Evolutionary conservation across 1,140 invertebrate genomes (phyloP).

Genomic region (Chrysomallon squamiferum): DNA sequence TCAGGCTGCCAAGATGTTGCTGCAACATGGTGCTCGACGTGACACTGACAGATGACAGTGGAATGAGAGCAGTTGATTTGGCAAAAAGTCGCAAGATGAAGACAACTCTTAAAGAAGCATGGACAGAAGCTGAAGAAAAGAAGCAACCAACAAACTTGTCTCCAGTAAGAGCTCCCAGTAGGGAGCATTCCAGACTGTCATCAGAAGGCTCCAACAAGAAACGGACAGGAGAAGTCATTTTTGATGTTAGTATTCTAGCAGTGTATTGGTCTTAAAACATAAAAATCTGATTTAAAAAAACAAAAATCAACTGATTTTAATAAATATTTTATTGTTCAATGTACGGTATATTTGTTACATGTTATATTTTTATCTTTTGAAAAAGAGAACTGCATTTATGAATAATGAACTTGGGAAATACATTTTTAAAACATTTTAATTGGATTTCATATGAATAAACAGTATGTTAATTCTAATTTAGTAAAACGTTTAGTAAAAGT

Average conservation of each 20-base stretch:
- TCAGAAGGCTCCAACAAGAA: slow-evolving; percentile 23
- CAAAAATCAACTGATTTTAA: too few relatives aligned
- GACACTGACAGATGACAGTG: slow-evolving; percentile 52
- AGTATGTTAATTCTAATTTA: too few relatives aligned
- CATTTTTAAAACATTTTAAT: too few relatives aligned
- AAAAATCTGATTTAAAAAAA: too few relatives aligned
- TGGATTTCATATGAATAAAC: too few relatives aligned
- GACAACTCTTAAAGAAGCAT: slow-evolving; percentile 52
- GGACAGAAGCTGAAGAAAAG: slow-evolving; percentile 43
- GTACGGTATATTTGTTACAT: too few relatives aligned
- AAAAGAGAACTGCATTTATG: too few relatives aligned
- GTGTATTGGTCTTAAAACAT: too few relatives aligned
- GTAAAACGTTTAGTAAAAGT: too few relatives aligned
- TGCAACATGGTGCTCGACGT: slow-evolving; percentile 57
- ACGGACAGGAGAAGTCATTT: slow-evolving; percentile 52
- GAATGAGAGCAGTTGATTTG: slow-evolving; percentile 55
- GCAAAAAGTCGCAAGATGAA: slow-evolving; percentile 57
- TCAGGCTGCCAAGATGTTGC: slow-evolving; percentile 40
- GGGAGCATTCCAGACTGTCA: slow-evolving; percentile 35
- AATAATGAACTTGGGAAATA: too few relatives aligned
- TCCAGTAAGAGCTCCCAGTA: slow-evolving; percentile 36
- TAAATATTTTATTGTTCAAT: too few relatives aligned
- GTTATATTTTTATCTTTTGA: too few relatives aligned
- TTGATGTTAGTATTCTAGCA: slow-evolving; percentile 51
- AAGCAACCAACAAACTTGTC: slow-evolving; percentile 33